Base-by-base conservation (phyloP, 2,113 vertebrate genomes). In the Phyllopteryx taeniolatus region DNA sequence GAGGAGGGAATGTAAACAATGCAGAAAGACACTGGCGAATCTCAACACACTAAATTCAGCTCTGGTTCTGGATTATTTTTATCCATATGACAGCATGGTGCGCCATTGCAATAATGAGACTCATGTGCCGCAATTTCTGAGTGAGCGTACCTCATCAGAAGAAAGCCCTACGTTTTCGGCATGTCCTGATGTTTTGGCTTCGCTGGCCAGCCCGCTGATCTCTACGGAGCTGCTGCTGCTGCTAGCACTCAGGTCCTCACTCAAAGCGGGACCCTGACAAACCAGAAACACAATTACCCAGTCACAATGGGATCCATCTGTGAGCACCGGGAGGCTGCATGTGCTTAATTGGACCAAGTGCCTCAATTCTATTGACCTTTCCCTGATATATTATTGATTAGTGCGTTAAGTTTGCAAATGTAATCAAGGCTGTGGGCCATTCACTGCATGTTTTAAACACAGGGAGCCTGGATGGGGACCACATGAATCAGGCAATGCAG, bases 171-270 rank as follows among this genome's bases (percentile, higher is more conserved):
- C 82, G 70, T 90, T 94, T 68, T 94, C 95, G 0, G 94, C 95
- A 69, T 85, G 93, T 54, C 94, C 94, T 0, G 93, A 89, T 13
- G 87, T 78, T 92, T 93, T 96, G 57, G 91, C 90, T 68, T 96
- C 94, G 8, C 91, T 90, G 89, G 94, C 90, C 73, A 94, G 84
- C 27, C 95, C 96, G 0, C 95, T 95, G 88, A 98, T 72, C 79
- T 98, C 97, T 75, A 94, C 94, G 0, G 96, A 98, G 83, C 96
- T 97, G 69, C 94, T 93, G 82, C 94, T 93, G 82, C 96, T 98
- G 92, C 96, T 98, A 84, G 93, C 92, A 20, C 95, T 98, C 91
- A 96, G 93, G 80, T 97, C 96, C 56, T 98, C 95, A 0, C 86
- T 95, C 83, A 93, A 82, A 1, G 90, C 74, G 27, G 95, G 94